Evolutionary conservation across 2,888 invertebrate genomes (phyloP).

Genomic region (Spialia ferax): DNA sequence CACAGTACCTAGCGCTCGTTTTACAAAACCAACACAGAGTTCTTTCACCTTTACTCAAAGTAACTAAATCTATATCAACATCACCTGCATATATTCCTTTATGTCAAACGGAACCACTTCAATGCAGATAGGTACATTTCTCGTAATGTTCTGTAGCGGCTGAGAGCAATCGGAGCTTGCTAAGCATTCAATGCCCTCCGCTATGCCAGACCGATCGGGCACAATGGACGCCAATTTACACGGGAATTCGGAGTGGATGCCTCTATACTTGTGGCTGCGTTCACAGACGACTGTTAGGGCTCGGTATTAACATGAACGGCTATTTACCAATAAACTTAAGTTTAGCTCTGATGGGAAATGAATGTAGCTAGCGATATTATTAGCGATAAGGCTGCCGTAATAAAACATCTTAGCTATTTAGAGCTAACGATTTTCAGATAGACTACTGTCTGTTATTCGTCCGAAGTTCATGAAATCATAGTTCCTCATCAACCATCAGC

Average conservation of each 20-base stretch:
- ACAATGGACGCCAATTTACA: slow-evolving; percentile 80
- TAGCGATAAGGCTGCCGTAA: background rate
- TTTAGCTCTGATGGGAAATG: background rate
- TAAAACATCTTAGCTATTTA: background rate
- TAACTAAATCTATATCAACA: too few species aligned
- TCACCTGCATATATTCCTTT: background rate
- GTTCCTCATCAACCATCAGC: too few species aligned
- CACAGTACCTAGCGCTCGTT: too few species aligned
- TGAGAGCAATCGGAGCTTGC: slow-evolving; percentile 69
- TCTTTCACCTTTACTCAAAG: too few species aligned
- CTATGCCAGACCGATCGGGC: slow-evolving; percentile 64
- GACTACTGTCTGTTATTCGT: too few species aligned
- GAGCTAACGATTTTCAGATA: too few species aligned
- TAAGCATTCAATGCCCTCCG: slow-evolving; percentile 73
- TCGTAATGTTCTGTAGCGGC: slow-evolving; percentile 37
- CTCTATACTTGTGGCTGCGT: slow-evolving; percentile 49
- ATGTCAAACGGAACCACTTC: background rate
- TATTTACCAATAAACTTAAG: background rate
- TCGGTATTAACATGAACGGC: background rate
- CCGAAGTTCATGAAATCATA: too few species aligned
- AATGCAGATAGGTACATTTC: slow-evolving; percentile 10
- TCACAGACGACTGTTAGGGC: slow-evolving; percentile 26
- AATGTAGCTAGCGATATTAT: background rate
- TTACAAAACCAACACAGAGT: too few species aligned
- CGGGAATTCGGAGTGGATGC: slow-evolving; percentile 74